Percentiles rank a stretch among this genome's conserved stretches.
Evolutionary conservation across 2,113 vertebrate species (phyloP).

Genomic region (Actenoides lindsayi): DNA sequence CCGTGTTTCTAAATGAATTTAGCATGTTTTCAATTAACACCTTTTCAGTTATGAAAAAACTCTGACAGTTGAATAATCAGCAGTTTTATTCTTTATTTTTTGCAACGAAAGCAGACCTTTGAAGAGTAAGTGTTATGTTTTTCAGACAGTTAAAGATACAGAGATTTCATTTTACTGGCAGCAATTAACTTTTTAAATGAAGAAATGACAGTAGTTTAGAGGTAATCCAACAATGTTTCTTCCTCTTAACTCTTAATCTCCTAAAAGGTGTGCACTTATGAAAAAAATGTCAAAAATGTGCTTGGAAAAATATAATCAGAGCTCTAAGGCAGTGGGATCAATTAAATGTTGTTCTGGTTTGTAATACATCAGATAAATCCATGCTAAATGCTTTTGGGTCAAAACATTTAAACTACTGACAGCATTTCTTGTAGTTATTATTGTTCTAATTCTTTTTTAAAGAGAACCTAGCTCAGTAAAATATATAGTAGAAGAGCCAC

Average conservation of each 20-base stretch:
- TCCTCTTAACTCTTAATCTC: not conserved
- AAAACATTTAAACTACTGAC: not conserved
- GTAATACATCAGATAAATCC: not conserved
- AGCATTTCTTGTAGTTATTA: not conserved
- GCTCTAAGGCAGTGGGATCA: not conserved
- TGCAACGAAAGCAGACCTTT: not conserved
- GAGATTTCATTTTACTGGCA: not conserved
- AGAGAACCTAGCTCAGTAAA: not conserved
- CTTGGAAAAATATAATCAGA: not conserved
- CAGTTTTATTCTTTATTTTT: conserved; percentile 33
- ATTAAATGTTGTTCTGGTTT: not conserved
- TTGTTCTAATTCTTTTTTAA: not conserved
- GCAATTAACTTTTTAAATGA: not conserved
- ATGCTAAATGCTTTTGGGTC: not conserved
- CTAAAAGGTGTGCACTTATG: not conserved
- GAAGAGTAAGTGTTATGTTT: not conserved
- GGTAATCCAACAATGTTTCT: not conserved
- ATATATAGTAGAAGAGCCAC: not conserved
- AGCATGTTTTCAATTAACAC: conserved; percentile 22
- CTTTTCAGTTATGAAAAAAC: not conserved
- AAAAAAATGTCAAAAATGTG: not conserved
- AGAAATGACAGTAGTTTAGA: not conserved
- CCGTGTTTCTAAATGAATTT: not conserved
- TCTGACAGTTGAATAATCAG: conserved; percentile 31
- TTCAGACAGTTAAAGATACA: not conserved